phyloP scores from a whole-genome alignment of 2,113 vertebrate genomes.

The Xiphophorus maculatus region DNA sequence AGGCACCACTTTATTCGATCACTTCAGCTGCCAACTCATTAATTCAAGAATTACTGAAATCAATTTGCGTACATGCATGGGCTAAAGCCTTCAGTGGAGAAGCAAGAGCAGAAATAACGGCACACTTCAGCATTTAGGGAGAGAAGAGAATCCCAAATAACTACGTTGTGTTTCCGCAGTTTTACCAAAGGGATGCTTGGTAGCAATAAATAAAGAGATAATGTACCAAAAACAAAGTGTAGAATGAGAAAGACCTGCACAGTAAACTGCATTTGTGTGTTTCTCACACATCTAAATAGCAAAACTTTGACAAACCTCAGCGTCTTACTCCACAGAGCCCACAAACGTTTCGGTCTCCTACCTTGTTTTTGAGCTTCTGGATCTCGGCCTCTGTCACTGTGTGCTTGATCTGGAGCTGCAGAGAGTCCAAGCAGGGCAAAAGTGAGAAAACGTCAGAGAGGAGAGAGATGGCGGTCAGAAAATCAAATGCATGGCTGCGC shows the following conservation, averaged over 20 bases:
- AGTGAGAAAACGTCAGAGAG: constrained; percentile 61
- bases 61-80: background rate
- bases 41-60: constrained; percentile 18
- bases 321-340: background rate
- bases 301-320: constrained; percentile 16
- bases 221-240: background rate
- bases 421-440: constrained; percentile 75
- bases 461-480: constrained; percentile 61
- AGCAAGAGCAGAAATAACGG: background rate
- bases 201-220: background rate
- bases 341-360: constrained; percentile 76
- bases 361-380: constrained; percentile 99
- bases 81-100: background rate
- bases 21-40: constrained; percentile 13
- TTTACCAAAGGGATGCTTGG: background rate
- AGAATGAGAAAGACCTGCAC: background rate
- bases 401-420: constrained; percentile 98
- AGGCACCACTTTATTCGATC: constrained; percentile 10
- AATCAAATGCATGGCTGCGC: constrained; percentile 78
- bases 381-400: constrained; percentile 98
- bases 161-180: background rate
- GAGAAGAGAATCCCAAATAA: background rate
- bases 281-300: constrained; percentile 11
- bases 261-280: background rate
- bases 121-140: background rate